Conservation (phyloP, 1,140 invertebrate genomes). For the Lepidurus couesii region DNA sequence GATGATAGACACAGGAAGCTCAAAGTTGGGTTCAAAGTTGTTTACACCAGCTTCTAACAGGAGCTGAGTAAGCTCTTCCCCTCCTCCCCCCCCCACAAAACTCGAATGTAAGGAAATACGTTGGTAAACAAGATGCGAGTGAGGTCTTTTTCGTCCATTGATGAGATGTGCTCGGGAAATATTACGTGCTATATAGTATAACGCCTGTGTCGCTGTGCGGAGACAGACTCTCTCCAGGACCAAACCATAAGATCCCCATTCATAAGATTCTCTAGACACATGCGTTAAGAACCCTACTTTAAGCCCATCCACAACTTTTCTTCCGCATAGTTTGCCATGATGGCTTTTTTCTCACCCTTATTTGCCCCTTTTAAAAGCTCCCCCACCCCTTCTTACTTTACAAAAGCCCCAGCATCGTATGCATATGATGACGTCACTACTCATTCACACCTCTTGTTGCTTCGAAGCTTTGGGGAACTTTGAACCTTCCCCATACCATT, state of each 20-base stretch:
- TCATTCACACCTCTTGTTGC: conserved; percentile 12
- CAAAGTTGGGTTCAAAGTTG: conserved; percentile 3
- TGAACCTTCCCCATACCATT: not conserved
- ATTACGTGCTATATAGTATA: no score
- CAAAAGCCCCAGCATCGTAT: not conserved
- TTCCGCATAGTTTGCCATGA: not conserved
- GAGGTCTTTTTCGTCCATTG: not conserved
- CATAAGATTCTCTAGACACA: not conserved
- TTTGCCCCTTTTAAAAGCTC: not conserved
- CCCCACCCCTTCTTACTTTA: conserved; percentile 19
- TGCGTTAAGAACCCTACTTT: no score
- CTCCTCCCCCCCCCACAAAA: no score
- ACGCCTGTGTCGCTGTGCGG: no score
- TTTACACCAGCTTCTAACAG: not conserved
- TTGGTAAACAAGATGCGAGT: not conserved
- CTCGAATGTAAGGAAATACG: not conserved
- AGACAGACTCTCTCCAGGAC: no score
- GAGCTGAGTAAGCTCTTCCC: not conserved
- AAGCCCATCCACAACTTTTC: not conserved
- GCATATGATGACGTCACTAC: conserved; percentile 13
- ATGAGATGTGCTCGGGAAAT: not conserved
- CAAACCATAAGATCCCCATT: not conserved
- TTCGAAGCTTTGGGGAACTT: not conserved
- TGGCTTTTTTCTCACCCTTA: not conserved
- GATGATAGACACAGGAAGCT: conserved; percentile 11